Percentiles rank a stretch among this genome's conserved stretches.
Evolutionary conservation across 2,888 invertebrate genomes (phyloP).

Genomic region (Linyphia triangularis): DNA sequence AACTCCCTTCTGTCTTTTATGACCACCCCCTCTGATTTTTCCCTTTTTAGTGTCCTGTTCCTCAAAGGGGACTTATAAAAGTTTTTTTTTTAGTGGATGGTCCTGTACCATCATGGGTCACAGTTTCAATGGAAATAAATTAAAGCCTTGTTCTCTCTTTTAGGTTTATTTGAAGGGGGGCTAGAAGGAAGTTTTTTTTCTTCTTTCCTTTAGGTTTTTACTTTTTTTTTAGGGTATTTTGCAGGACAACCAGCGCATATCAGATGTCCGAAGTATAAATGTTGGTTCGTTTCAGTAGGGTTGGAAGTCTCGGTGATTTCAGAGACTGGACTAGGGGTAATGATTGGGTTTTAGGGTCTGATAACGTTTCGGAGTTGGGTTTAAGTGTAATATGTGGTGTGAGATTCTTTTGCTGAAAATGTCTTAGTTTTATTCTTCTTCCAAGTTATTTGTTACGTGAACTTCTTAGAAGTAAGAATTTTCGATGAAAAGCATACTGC

Average conservation of each 20-base stretch:
- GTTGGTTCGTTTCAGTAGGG: conserved; percentile 35
- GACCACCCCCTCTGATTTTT: conserved; percentile 52
- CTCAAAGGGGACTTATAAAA: conserved; percentile 56
- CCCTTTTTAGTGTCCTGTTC: conserved; percentile 46
- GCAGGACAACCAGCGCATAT: conserved; percentile 22
- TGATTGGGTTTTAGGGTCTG: conserved; percentile 35
- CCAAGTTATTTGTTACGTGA: too few species aligned
- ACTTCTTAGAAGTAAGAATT: not conserved
- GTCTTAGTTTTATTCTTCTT: not conserved
- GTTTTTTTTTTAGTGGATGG: conserved; percentile 17
- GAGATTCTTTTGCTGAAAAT: not conserved
- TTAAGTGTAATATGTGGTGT: not conserved
- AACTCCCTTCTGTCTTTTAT: conserved; percentile 46
- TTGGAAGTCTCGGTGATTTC: conserved; percentile 23
- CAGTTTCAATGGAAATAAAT: conserved; percentile 29
- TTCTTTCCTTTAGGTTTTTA: not conserved
- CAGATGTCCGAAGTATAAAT: conserved; percentile 42
- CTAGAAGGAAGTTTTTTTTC: not conserved
- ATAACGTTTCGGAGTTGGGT: conserved; percentile 5
- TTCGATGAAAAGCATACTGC: not conserved
- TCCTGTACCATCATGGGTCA: not conserved
- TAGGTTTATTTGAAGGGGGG: conserved; percentile 15
- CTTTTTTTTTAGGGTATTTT: conserved; percentile 49
- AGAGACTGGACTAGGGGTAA: conserved; percentile 9
- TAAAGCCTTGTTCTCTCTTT: conserved; percentile 18